Evolutionary conservation across 2,113 vertebrate species (phyloP).

Genomic region (Seriola aureovittata): DNA sequence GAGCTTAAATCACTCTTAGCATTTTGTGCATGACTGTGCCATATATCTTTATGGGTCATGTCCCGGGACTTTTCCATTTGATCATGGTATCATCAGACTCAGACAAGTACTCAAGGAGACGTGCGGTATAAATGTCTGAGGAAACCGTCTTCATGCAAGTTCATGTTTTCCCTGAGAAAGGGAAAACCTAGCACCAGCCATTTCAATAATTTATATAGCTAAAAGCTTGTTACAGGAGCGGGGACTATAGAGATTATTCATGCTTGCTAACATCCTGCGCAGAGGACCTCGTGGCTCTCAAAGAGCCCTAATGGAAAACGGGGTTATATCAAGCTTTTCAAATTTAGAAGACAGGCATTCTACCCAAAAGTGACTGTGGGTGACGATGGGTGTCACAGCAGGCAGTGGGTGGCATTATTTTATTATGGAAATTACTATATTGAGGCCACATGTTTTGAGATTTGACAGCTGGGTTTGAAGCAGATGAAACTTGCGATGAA

Average conservation of each 20-base stretch:
- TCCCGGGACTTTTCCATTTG: constrained; percentile 13
- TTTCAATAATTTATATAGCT: constrained; percentile 79
- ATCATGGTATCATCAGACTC: constrained; percentile 44
- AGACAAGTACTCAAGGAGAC: constrained; percentile 26
- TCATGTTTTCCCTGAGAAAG: constrained; percentile 44
- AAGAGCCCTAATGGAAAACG: constrained; percentile 77
- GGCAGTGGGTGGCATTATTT: constrained; percentile 44
- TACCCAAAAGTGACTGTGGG: constrained; percentile 41
- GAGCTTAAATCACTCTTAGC: constrained; percentile 48
- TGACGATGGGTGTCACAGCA: constrained; percentile 55
- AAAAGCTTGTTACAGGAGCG: constrained; percentile 71
- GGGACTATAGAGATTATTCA: constrained; percentile 72
- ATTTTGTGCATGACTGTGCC: constrained; percentile 30
- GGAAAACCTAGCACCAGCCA: constrained; percentile 40
- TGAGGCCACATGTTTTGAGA: constrained; percentile 48
- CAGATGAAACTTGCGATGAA: constrained; percentile 33
- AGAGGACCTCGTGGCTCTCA: constrained; percentile 67
- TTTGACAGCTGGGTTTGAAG: constrained; percentile 43
- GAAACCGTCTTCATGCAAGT: constrained; percentile 49
- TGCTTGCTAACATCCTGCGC: constrained; percentile 74
- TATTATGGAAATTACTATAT: constrained; percentile 48
- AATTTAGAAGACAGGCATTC: constrained; percentile 56
- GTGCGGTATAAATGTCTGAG: constrained; percentile 48
- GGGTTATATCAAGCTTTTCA: constrained; percentile 71
- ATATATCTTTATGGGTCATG: constrained; percentile 44